A percentile compares a stretch with the other conserved stretches of the same genome.
Conservation (phyloP, 2,113 vertebrate genomes). For the Takifugu bimaculatus region DNA sequence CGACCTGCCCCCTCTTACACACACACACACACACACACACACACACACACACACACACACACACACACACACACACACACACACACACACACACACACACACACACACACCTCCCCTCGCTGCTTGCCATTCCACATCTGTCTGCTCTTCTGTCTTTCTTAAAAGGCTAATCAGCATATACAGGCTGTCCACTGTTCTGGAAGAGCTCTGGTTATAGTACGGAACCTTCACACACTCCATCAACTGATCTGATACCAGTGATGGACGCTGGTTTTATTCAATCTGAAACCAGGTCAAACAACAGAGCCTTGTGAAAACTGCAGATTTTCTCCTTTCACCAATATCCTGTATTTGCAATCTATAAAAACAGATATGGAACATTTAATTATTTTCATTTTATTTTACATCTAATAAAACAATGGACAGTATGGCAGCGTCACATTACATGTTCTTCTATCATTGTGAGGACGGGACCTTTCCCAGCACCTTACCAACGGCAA, state of each 20-base stretch:
- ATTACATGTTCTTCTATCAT: neutral
- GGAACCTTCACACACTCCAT: slow-evolving; percentile 7
- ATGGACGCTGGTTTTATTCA: neutral
- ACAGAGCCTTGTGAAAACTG: too few relatives aligned
- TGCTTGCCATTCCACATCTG: slow-evolving; percentile 18
- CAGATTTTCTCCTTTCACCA: too few relatives aligned
- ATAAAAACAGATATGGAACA: too few relatives aligned
- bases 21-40: slow-evolving; percentile 18
- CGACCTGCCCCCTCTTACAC: slow-evolving; percentile 6
- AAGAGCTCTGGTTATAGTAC: slow-evolving; percentile 22
- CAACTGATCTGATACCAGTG: slow-evolving; percentile 11
- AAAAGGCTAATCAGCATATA: slow-evolving; percentile 28
- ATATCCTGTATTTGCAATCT: too few relatives aligned
- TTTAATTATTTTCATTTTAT: too few relatives aligned
- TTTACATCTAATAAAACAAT: too few relatives aligned
- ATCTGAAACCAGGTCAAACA: too few relatives aligned
- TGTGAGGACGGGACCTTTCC: too few relatives aligned
- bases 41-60: too few relatives aligned
- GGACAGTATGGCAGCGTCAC: neutral
- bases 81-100: slow-evolving; percentile 17
- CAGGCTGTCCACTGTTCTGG: slow-evolving; percentile 16
- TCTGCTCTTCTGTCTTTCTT: slow-evolving; percentile 37
- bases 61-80: slow-evolving; percentile 28
- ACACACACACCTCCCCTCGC: neutral
- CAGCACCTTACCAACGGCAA: too few relatives aligned